phyloP scores from a whole-genome alignment of 2,113 vertebrate species.

The Phyllopteryx taeniolatus region DNA sequence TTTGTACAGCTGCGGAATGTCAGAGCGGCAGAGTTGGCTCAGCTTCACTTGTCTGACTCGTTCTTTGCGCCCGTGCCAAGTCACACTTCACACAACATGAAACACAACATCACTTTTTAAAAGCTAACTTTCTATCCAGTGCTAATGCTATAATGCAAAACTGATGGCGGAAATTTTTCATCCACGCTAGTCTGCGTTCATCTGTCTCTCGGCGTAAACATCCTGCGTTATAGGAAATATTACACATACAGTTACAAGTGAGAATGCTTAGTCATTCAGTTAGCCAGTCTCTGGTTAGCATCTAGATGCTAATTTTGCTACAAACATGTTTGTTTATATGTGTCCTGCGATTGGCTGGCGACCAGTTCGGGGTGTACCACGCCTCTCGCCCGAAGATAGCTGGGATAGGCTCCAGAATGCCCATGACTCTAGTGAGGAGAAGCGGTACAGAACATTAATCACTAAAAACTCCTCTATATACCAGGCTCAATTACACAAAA shows the following conservation, averaged over 20 bases:
- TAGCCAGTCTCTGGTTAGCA: background rate
- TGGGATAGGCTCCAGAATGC: no score
- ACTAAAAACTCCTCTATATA: no score
- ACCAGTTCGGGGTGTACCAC: no score
- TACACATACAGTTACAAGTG: no score
- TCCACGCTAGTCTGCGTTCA: background rate
- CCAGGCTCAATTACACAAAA: no score
- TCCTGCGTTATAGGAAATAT: background rate
- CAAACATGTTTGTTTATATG: background rate
- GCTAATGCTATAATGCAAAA: background rate
- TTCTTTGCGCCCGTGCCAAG: conserved; percentile 39
- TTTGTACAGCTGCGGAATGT: conserved; percentile 46
- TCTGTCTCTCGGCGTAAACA: background rate
- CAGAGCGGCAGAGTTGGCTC: conserved; percentile 40
- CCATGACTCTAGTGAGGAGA: no score
- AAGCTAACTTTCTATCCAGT: background rate
- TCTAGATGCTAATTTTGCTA: background rate
- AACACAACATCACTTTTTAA: background rate
- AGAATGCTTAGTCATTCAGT: background rate
- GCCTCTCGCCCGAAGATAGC: no score
- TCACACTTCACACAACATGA: conserved; percentile 32
- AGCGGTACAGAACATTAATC: no score
- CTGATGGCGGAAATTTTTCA: background rate
- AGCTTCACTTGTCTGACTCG: conserved; percentile 41
- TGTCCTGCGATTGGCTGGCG: no score